phyloP scores from a whole-genome alignment of 2,888 invertebrate species.

The Gisinianus flammeolus region DNA sequence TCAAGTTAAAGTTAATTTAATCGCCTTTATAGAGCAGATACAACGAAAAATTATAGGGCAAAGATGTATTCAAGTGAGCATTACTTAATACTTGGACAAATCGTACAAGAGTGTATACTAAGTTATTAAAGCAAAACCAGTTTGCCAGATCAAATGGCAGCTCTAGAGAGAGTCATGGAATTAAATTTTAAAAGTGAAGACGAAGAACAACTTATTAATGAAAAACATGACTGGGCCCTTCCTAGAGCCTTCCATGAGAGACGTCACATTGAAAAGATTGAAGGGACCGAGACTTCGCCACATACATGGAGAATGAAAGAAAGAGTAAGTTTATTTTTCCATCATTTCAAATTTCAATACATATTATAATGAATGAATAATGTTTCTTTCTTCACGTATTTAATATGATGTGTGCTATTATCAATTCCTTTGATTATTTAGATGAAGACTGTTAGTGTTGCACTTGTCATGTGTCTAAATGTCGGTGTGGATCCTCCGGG shows the following conservation, averaged over 20 bases:
- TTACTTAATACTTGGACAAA: no score
- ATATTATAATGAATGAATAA: no score
- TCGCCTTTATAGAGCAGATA: no score
- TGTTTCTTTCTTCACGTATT: no score
- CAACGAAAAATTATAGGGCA: no score
- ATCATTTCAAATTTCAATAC: no score
- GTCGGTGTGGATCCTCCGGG: constrained; percentile 99
- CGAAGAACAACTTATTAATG: constrained; percentile 52
- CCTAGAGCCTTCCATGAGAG: constrained; percentile 76
- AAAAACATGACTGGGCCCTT: constrained; percentile 59
- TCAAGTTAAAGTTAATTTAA: no score
- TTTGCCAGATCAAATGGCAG: constrained; percentile 43
- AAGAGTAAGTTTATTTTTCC: constrained; percentile 67
- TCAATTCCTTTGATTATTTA: constrained; percentile 62
- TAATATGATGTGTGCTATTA: no score
- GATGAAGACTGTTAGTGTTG: constrained; percentile 99
- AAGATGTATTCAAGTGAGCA: no score
- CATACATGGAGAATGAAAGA: constrained; percentile 94
- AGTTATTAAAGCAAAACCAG: neutral
- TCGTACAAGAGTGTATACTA: no score
- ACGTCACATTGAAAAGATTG: constrained; percentile 75
- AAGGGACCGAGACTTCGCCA: constrained; percentile 70
- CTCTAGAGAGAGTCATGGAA: constrained; percentile 51
- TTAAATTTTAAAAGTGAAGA: constrained; percentile 55
- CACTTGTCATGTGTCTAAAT: constrained; percentile 94